Percentiles rank a stretch among this genome's conserved stretches.
Evolutionary conservation across 2,888 invertebrate genomes (phyloP).

Genomic region (Conchocele bisecta): DNA sequence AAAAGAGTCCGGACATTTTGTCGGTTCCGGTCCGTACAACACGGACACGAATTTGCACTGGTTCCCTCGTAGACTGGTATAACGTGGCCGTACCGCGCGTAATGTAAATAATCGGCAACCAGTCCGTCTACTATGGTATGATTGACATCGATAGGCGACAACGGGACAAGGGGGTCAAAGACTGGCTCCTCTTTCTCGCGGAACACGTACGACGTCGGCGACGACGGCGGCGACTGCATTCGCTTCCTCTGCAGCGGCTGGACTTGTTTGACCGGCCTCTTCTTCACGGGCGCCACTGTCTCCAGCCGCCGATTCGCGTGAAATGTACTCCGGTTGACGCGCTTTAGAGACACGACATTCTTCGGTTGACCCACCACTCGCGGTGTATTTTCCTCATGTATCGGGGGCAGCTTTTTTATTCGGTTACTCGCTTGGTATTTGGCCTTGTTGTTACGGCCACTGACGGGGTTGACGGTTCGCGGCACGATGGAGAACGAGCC

Average conservation of each 20-base stretch:
- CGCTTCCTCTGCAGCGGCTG: constrained; percentile 1
- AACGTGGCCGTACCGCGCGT: constrained; percentile 64
- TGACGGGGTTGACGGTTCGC: not conserved
- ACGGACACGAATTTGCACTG: constrained; percentile 61
- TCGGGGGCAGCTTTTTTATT: constrained; percentile 61
- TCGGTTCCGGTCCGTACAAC: constrained; percentile 69
- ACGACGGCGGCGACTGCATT: constrained; percentile 2
- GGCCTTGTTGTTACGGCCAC: constrained; percentile 7
- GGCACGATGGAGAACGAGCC: constrained; percentile 10
- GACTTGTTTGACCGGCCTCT: no score
- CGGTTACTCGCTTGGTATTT: constrained; percentile 57
- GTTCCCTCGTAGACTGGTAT: constrained; percentile 66
- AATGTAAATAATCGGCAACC: constrained; percentile 71
- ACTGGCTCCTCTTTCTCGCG: constrained; percentile 1
- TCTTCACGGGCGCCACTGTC: constrained; percentile 45
- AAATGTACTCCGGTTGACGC: no score
- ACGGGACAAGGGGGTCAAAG: not conserved
- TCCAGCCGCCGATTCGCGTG: not conserved
- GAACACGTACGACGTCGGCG: constrained; percentile 12
- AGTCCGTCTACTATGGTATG: constrained; percentile 68
- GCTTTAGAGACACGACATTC: no score
- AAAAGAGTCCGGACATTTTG: constrained; percentile 64
- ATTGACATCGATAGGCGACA: constrained; percentile 52
- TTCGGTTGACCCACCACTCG: constrained; percentile 29
- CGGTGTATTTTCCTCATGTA: constrained; percentile 60